A percentile compares a stretch with the other conserved stretches of the same genome.
phyloP scores from a whole-genome alignment of 2,888 invertebrate species.

The Catocala fraxini region DNA sequence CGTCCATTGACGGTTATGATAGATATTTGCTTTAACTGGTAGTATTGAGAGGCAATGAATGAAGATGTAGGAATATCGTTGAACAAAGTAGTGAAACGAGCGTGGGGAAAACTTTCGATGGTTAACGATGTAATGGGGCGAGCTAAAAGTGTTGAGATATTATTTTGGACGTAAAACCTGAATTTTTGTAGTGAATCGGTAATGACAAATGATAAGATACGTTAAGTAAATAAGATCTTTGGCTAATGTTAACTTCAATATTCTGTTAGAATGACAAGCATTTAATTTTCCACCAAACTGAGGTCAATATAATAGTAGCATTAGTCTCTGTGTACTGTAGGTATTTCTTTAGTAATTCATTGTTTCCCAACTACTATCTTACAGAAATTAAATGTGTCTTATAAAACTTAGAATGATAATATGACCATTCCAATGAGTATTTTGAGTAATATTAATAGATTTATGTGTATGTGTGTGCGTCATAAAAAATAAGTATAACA shows the following conservation, averaged over 20 bases:
- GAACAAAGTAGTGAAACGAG: not conserved
- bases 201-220: not conserved
- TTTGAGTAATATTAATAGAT: no score
- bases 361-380: no score
- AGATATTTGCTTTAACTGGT: not conserved
- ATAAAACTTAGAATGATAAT: no score
- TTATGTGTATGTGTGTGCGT: no score
- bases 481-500: no score
- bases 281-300: no score
- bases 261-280: no score
- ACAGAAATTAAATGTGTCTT: no score
- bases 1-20: conserved; percentile 18
- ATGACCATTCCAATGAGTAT: no score
- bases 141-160: conserved; percentile 32
- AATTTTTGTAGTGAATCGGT: not conserved
- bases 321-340: no score
- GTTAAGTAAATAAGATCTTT: not conserved
- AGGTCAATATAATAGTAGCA: no score
- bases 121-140: conserved; percentile 27
- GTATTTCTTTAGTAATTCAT: no score
- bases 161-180: conserved; percentile 20
- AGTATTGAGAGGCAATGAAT: not conserved
- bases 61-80: conserved; percentile 8
- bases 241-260: not conserved
- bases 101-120: conserved; percentile 34